Percentiles rank a stretch among this genome's conserved stretches.
Evolutionary conservation across 2,888 invertebrate genomes (phyloP).

Genomic region (Pterostichus niger): DNA sequence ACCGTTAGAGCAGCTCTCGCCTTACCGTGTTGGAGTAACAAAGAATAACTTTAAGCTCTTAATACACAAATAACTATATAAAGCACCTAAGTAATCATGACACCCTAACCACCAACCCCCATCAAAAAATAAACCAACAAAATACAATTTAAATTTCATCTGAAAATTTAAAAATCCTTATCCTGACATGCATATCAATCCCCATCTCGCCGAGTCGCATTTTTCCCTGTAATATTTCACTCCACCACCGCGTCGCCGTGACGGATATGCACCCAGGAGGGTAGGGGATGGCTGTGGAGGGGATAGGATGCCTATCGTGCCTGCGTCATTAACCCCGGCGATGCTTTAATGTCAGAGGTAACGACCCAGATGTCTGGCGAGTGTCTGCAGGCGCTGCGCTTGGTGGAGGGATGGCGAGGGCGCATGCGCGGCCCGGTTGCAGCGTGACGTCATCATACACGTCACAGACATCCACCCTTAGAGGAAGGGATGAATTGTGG

Average conservation of each 20-base stretch:
- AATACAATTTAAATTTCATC: too few species aligned
- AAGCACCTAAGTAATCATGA: too few species aligned
- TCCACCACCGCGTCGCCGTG: not conserved
- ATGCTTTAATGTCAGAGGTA: conserved; percentile 67
- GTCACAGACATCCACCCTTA: not conserved
- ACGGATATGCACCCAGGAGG: conserved; percentile 27
- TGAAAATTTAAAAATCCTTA: not conserved
- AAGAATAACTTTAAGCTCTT: too few species aligned
- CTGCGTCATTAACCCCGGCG: conserved; percentile 67
- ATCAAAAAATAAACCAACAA: too few species aligned
- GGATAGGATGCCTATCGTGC: conserved; percentile 59
- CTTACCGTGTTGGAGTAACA: too few species aligned
- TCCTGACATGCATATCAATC: not conserved
- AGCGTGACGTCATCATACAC: conserved; percentile 27
- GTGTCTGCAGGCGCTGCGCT: conserved; percentile 51
- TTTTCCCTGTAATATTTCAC: not conserved
- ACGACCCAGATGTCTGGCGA: conserved; percentile 67
- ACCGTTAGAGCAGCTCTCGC: too few species aligned
- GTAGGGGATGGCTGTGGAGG: not conserved
- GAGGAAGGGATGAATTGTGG: too few species aligned
- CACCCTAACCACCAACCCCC: too few species aligned
- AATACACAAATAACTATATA: too few species aligned
- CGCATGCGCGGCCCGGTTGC: conserved; percentile 42
- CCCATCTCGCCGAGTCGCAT: conserved; percentile 1
- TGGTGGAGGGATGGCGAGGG: not conserved